Conservation (phyloP, 2,888 invertebrate genomes). For the Catocala sponsa region DNA sequence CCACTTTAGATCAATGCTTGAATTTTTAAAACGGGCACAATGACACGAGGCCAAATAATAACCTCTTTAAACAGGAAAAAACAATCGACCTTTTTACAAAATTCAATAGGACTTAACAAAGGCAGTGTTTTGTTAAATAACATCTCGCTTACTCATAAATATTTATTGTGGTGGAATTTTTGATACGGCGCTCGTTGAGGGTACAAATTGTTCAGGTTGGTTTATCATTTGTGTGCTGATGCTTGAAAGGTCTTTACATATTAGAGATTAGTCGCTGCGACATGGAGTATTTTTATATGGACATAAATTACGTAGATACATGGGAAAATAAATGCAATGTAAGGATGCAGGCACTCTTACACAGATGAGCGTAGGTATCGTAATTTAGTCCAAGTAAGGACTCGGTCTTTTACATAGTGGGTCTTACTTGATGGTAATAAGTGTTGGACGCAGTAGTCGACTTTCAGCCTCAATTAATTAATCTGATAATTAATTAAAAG, state of each 20-base stretch:
- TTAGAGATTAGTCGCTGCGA: background rate
- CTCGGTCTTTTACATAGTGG: too few relatives aligned
- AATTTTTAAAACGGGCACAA: conserved; percentile 21
- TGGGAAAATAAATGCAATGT: too few relatives aligned
- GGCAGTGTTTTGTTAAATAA: conserved; percentile 31
- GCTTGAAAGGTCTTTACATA: background rate
- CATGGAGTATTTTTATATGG: too few relatives aligned
- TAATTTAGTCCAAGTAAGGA: too few relatives aligned
- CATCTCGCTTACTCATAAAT: conserved; percentile 50
- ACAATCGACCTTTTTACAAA: conserved; percentile 35
- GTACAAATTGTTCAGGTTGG: background rate
- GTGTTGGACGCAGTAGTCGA: too few relatives aligned
- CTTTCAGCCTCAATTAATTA: too few relatives aligned
- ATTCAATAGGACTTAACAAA: conserved; percentile 38
- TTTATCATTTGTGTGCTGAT: background rate
- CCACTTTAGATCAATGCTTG: conserved; percentile 6
- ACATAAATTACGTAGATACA: too few relatives aligned
- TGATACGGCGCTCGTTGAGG: conserved; percentile 33
- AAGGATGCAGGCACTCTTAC: too few relatives aligned
- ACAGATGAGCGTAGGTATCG: too few relatives aligned
- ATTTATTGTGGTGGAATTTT: conserved; percentile 58
- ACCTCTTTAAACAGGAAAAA: conserved; percentile 40
- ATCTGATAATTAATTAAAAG: too few relatives aligned
- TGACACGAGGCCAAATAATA: conserved; percentile 37
- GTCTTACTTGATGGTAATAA: too few relatives aligned